Percentiles rank a stretch among this genome's conserved stretches.
These are phyloP conservation scores for Branchipolynoe longqiensis DNA, from an alignment of 2,888 invertebrate genomes.

Conservation along the genomic window DNA sequence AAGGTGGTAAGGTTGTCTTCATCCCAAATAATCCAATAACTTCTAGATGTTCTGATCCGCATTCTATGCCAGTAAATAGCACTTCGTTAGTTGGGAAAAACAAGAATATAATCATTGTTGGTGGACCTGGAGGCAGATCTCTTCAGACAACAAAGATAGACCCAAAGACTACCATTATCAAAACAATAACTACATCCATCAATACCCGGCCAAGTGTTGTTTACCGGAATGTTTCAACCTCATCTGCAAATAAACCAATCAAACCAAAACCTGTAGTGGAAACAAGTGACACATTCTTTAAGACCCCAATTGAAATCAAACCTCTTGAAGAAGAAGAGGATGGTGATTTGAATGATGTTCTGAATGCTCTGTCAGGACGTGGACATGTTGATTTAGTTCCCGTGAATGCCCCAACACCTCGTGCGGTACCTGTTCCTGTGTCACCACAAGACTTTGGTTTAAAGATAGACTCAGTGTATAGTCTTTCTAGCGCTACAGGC, in stretches of 20 bases:
- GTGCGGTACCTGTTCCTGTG: not conserved
- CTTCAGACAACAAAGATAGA: not conserved
- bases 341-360: conserved; percentile 34
- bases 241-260: conserved; percentile 50
- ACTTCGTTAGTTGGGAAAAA: not conserved
- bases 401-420: not conserved
- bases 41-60: too few relatives aligned
- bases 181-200: not conserved
- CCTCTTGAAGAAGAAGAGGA: conserved; percentile 45
- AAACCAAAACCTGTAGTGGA: conserved; percentile 35
- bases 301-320: conserved; percentile 50
- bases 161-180: not conserved
- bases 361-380: conserved; percentile 23
- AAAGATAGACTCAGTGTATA: conserved; percentile 46
- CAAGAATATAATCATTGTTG: not conserved
- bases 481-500: conserved; percentile 8
- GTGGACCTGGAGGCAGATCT: conserved; percentile 15
- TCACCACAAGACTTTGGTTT: conserved; percentile 26
- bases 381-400: conserved; percentile 41
- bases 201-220: not conserved
- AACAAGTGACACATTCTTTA: conserved; percentile 46
- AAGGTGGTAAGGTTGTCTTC: conserved; percentile 23
- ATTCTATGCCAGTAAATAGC: too few relatives aligned
- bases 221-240: conserved; percentile 16
- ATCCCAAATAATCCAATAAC: not conserved